Base-by-base conservation (phyloP, 2,797 vertebrate species). In the Falco novaeseelandiae region DNA sequence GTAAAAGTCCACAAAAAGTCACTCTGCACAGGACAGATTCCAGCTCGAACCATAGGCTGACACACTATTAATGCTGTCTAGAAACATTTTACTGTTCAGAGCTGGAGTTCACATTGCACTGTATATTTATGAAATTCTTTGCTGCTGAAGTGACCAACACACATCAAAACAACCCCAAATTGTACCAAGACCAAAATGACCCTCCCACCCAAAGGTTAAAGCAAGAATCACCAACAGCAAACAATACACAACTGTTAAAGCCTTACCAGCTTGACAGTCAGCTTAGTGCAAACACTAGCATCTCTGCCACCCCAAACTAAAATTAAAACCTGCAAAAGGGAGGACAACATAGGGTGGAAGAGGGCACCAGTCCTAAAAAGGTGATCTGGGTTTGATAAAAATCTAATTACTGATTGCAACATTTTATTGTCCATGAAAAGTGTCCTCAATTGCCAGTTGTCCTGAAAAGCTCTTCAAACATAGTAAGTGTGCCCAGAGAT, bases 401-500 rank as follows among this genome's bases (percentile, higher is more conserved):
- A 57, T 1, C 11, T 86, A 11, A 6, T 18, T 73, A 38, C 26
- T 84, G 27, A 66, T 83, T 94, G 79, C 42, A 89, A 58, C 48
- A 49, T 88, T 95, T 87, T 92, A 27, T 51, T 93, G 48, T 48
- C 86, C 58, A 14, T 70, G 11, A 91, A 91, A 76, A 88, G 29
- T 81, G 20, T 9, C 42, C n/a, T 87, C 46, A 29, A 8, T 44
- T 79, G 22, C 48, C 67, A 91, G 15, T 19, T 90, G 36, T 83
- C 44, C 80, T 72, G 55, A 90, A 93, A 94, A 95, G 51, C 30
- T 84, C 80, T 91, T 94, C 77, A 88, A 81, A 70, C 13, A 27
- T 3, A 48, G 2, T 32, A 30, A 93, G 36, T 34, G 26, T 61
- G 36, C 20, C 59, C 72, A 82, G 58, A 94, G 42, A 44, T 13